These are phyloP conservation scores for Sesia bembeciformis DNA, from an alignment of 2,888 invertebrate species.

Conservation along the genomic window DNA sequence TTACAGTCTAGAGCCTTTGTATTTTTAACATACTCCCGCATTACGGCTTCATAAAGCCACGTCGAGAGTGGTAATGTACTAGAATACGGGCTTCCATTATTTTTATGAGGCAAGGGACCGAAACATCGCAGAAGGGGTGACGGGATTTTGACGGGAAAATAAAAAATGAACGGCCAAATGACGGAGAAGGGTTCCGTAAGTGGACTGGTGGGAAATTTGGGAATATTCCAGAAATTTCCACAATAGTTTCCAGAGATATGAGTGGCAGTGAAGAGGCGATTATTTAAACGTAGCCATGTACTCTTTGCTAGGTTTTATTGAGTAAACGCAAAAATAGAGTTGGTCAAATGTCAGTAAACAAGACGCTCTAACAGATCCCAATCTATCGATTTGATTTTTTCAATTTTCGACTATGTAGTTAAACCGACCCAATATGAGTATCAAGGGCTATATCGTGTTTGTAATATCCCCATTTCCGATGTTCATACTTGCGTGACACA, in stretches of 20 bases:
- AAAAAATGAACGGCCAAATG: conserved; percentile 24
- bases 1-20: background rate
- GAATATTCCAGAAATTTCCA: background rate
- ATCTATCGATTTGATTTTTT: too few relatives aligned
- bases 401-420: too few relatives aligned
- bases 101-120: conserved; percentile 28
- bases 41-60: conserved; percentile 26
- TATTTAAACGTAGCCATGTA: too few relatives aligned
- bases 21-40: conserved; percentile 2
- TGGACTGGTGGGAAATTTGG: conserved; percentile 19
- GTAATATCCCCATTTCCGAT: too few relatives aligned
- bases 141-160: conserved; percentile 22
- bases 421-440: too few relatives aligned
- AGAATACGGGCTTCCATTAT: conserved; percentile 25
- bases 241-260: background rate
- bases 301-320: too few relatives aligned
- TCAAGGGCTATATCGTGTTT: too few relatives aligned
- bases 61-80: conserved; percentile 16
- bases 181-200: conserved; percentile 9
- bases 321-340: too few relatives aligned
- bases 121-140: conserved; percentile 14
- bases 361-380: too few relatives aligned
- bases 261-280: background rate
- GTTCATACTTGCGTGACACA: too few relatives aligned
- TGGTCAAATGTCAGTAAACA: too few relatives aligned